phyloP scores from a whole-genome alignment of 2,888 invertebrate species.

The Xanthia icteritia region DNA sequence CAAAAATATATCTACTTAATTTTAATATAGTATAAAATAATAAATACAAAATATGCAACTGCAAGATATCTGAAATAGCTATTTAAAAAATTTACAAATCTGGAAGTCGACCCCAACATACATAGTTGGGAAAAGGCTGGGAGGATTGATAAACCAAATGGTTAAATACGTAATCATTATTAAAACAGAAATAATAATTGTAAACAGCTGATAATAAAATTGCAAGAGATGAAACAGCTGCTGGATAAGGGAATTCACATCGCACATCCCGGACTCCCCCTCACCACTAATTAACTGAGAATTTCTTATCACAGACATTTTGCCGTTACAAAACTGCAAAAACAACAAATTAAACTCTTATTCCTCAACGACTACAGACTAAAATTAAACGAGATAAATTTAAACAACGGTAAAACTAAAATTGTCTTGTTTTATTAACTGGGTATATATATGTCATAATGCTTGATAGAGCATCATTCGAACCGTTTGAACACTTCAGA shows the following conservation, averaged over 20 bases:
- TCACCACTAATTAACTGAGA: constrained; percentile 35
- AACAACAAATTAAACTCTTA: constrained; percentile 4
- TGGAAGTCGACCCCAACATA: no score
- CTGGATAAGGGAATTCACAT: constrained; percentile 61
- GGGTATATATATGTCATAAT: constrained; percentile 46
- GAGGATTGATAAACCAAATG: background rate
- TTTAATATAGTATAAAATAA: no score
- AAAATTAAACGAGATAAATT: constrained; percentile 8
- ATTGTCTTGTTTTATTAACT: constrained; percentile 34
- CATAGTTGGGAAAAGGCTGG: no score
- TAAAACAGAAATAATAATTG: background rate
- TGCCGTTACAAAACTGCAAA: constrained; percentile 1
- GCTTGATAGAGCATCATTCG: constrained; percentile 57
- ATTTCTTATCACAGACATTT: constrained; percentile 44
- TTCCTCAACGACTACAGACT: background rate
- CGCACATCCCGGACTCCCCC: constrained; percentile 31
- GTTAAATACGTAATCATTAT: background rate
- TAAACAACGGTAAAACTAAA: constrained; percentile 22
- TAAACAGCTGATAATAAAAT: background rate
- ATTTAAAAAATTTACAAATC: no score
- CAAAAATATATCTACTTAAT: no score
- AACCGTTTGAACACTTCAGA: constrained; percentile 22
- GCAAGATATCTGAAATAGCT: background rate
- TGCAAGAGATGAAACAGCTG: constrained; percentile 16
- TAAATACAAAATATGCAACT: no score